Base-by-base conservation (phyloP, 2,888 invertebrate species). In the Psococerastis gibbosa region DNA sequence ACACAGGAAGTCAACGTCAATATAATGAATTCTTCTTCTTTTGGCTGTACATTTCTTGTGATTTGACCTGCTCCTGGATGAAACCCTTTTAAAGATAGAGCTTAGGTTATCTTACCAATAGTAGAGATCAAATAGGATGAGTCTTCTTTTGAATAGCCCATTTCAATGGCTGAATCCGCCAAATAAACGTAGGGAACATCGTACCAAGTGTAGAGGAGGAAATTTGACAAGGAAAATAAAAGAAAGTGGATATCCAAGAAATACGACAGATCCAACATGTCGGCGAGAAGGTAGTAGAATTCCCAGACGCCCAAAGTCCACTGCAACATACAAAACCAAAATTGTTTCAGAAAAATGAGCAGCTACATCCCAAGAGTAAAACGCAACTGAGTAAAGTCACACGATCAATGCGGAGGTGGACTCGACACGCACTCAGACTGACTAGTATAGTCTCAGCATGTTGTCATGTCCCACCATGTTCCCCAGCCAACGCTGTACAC, bases 131-230 rank as follows among this genome's bases (percentile, higher is more conserved):
- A 69, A 62, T 80, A 78, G 2, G 85, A 82, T 0, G 80, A 71
- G 53, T 78, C 74, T 4, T 73, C 71, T 54, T 80, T 75, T 48
- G 70, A 69, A 58, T 75, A 76, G 17, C 82, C 82, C 60, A 76
- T 67, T 55, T 71, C 70, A 34, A 73, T 69, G 8, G 79, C 83
- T 58, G 76, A 75, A 58, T 91, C 89, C 2, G 82, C 75, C 50
- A 89, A 70, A 65, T 87, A 92, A 52, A 92, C 81, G 60, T 92
- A 92, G 2, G 89, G 88, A 45, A 91, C 84, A 60, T 92, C 91
- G 62, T 83, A 83, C 82, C 89, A 89, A 54, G 83, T 78, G 66
- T 91, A 91, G 49, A 92, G 68, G 17, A 89, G 67, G 60, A 89
- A 85, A 65, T 89, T 91, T 46, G 88, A 88, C 16, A 89, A 58